Percentiles rank a stretch among this genome's conserved stretches.
Conservation (phyloP, 1,140 invertebrate species). For the Trissolcus basalis region DNA sequence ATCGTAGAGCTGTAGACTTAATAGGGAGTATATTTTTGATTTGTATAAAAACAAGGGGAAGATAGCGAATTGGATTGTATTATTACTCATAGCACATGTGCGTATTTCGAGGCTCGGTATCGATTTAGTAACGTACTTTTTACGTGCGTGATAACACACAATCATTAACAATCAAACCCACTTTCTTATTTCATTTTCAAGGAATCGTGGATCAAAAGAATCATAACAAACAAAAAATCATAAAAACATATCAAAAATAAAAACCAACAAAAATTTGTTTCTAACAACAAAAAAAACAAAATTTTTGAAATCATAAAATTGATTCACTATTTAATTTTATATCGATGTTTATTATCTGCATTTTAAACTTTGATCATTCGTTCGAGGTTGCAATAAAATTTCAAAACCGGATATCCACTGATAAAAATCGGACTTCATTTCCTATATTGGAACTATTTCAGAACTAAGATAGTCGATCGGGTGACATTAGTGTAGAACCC, state of each 20-base stretch:
- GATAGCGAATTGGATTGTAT: background rate
- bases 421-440: constrained; percentile 15
- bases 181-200: background rate
- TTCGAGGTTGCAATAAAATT: too few relatives aligned
- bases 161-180: background rate
- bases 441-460: constrained; percentile 3
- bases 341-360: too few relatives aligned
- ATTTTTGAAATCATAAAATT: too few relatives aligned
- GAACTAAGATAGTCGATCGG: constrained; percentile 10
- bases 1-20: too few relatives aligned
- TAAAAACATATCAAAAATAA: background rate
- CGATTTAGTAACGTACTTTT: constrained; percentile 4
- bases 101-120: background rate
- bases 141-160: background rate
- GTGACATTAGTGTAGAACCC: background rate
- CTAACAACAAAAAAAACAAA: background rate
- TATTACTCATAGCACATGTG: background rate
- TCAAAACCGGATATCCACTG: constrained; percentile 9
- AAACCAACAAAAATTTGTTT: too few relatives aligned
- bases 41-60: background rate
- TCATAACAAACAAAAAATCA: background rate
- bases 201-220: background rate
- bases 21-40: too few relatives aligned
- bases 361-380: too few relatives aligned
- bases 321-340: too few relatives aligned